Conservation (phyloP, 1,140 invertebrate genomes). For the Oreohelix idahoensis region DNA sequence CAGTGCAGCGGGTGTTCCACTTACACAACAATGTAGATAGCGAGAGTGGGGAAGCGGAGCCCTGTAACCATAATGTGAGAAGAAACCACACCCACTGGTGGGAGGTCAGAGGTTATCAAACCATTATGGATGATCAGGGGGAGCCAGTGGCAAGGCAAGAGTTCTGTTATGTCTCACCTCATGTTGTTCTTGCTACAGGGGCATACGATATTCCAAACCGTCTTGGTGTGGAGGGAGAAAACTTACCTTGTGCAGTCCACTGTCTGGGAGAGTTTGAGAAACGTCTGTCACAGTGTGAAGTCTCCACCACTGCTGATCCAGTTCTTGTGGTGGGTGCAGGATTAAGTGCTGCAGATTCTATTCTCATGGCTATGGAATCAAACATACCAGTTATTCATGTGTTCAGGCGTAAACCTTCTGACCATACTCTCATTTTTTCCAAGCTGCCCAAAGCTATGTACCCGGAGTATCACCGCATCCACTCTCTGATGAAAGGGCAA, state of each 20-base stretch:
- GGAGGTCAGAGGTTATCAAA: slow-evolving; percentile 65
- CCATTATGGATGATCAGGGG: slow-evolving; percentile 4
- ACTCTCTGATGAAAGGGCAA: slow-evolving; percentile 86
- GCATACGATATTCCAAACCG: slow-evolving; percentile 84
- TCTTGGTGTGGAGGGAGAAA: slow-evolving; percentile 80
- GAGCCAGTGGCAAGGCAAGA: slow-evolving; percentile 61
- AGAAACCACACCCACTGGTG: slow-evolving; percentile 60
- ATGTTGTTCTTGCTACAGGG: slow-evolving; percentile 87
- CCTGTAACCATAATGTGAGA: slow-evolving; percentile 59
- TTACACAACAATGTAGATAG: slow-evolving; percentile 55
- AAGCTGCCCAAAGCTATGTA: slow-evolving; percentile 85
- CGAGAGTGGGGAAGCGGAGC: slow-evolving; percentile 67
- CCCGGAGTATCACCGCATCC: slow-evolving; percentile 87
- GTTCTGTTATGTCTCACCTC: slow-evolving; percentile 74
- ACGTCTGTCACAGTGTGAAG: slow-evolving; percentile 56
- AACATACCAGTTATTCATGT: slow-evolving; percentile 82
- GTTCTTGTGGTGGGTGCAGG: slow-evolving; percentile 83
- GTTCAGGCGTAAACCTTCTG: slow-evolving; percentile 79
- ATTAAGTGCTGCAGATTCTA: slow-evolving; percentile 89
- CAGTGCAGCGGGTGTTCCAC: slow-evolving; percentile 71
- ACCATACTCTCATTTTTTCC: slow-evolving; percentile 77
- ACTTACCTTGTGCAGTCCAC: slow-evolving; percentile 75
- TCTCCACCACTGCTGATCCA: slow-evolving; percentile 66
- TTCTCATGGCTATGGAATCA: slow-evolving; percentile 80
- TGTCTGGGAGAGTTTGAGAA: slow-evolving; percentile 80